Evolutionary conservation across 2,888 invertebrate genomes (phyloP).

Genomic region (Erannis defoliaria): DNA sequence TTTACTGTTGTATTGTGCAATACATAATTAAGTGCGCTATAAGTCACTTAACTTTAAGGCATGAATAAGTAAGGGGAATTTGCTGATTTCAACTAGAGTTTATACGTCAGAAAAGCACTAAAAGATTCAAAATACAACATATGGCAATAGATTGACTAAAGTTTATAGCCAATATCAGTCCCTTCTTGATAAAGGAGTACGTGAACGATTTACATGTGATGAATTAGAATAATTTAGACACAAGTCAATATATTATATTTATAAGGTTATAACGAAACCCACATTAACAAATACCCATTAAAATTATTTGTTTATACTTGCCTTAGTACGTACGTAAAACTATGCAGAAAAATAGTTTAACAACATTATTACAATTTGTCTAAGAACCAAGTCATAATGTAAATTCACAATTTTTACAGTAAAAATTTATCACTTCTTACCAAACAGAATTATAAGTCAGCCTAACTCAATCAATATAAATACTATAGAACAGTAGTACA

Average conservation of each 20-base stretch:
- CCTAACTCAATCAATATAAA: not conserved
- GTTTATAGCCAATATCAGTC: not conserved
- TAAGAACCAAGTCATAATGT: not conserved
- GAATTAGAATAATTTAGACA: not conserved
- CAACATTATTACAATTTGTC: not conserved
- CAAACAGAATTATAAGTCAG: not conserved
- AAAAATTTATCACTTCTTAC: not conserved
- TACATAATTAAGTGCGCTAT: no score
- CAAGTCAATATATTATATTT: not conserved
- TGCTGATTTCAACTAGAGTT: constrained; percentile 1
- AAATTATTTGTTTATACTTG: not conserved
- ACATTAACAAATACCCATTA: not conserved
- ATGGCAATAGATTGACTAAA: not conserved
- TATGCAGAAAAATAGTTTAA: not conserved
- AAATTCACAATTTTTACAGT: not conserved
- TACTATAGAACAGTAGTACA: not conserved
- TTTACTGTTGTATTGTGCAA: not conserved
- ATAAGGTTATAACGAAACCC: not conserved
- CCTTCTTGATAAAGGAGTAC: not conserved
- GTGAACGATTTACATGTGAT: not conserved
- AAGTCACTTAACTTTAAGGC: not conserved
- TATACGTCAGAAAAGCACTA: constrained; percentile 67
- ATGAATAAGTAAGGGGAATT: not conserved
- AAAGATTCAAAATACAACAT: constrained; percentile 59
- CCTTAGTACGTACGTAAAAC: not conserved